Percentiles rank a stretch among this genome's conserved stretches.
Conservation (phyloP, 2,113 vertebrate species). For the Rhinolophus sinicus region DNA sequence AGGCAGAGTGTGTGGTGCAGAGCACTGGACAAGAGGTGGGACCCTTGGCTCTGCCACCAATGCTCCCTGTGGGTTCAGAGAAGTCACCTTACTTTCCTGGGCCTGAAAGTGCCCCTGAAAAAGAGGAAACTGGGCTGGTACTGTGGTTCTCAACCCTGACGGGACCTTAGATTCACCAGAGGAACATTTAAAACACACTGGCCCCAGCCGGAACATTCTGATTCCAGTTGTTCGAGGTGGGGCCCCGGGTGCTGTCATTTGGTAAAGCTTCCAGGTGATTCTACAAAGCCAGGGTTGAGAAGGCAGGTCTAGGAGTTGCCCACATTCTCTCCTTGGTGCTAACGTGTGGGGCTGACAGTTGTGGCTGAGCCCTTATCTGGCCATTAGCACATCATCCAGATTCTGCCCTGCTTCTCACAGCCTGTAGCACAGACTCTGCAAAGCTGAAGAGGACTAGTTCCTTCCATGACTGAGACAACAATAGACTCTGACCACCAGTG, state of each 20-base stretch:
- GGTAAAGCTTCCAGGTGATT: background rate
- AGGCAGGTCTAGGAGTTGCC: background rate
- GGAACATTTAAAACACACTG: background rate
- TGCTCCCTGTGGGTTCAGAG: background rate
- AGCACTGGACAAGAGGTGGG: background rate
- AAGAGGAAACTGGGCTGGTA: background rate
- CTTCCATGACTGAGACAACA: background rate
- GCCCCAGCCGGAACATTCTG: background rate
- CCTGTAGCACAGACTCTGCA: background rate
- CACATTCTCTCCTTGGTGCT: background rate
- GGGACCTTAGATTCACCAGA: background rate
- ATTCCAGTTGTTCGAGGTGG: background rate
- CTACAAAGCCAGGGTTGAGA: background rate
- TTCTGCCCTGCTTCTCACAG: background rate
- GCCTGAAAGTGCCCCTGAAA: background rate
- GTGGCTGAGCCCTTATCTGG: background rate
- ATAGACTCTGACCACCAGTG: background rate
- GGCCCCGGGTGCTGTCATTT: background rate
- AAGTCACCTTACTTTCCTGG: background rate
- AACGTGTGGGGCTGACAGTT: background rate
- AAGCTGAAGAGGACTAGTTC: background rate
- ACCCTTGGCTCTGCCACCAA: background rate
- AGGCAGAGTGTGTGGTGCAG: background rate
- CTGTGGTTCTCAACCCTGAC: background rate
- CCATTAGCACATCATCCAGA: background rate